These are phyloP conservation scores for Lophura nycthemera DNA, from an alignment of 2,113 vertebrate genomes.

Conservation along the genomic window DNA sequence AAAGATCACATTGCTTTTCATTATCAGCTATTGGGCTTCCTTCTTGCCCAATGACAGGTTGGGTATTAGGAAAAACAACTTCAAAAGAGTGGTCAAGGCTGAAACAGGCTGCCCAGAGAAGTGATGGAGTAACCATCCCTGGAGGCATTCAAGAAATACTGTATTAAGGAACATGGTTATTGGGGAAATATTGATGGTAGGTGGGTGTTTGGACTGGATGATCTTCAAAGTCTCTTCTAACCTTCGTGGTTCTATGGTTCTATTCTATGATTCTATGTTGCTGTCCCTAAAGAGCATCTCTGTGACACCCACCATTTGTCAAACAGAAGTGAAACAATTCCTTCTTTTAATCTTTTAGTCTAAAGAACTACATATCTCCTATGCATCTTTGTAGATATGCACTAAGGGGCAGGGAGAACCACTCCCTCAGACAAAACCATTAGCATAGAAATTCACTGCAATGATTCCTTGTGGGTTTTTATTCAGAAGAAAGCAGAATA, in stretches of 20 bases:
- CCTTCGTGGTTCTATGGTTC: no score
- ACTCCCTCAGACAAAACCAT: not conserved
- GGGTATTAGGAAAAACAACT: no score
- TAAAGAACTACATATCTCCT: not conserved
- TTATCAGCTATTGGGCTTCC: not conserved
- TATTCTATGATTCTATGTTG: not conserved
- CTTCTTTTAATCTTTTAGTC: not conserved
- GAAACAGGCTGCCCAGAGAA: no score
- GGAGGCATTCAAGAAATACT: no score
- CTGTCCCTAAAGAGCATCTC: not conserved
- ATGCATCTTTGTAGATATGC: not conserved
- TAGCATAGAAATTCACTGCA: not conserved
- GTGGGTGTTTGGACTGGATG: no score
- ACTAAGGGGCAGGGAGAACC: not conserved
- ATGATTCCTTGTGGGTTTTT: not conserved
- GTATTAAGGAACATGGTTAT: no score
- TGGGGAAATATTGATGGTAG: no score
- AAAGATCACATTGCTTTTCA: rapidly evolving
- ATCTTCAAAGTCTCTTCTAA: no score
- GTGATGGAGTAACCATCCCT: no score
- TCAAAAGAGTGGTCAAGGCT: no score
- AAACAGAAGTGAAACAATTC: not conserved
- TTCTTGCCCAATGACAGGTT: no score
- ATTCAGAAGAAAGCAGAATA: not conserved
- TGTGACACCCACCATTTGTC: no score